A percentile compares a stretch with the other conserved stretches of the same genome.
phyloP scores from a whole-genome alignment of 2,888 invertebrate species.

The Ethmia dodecea region DNA sequence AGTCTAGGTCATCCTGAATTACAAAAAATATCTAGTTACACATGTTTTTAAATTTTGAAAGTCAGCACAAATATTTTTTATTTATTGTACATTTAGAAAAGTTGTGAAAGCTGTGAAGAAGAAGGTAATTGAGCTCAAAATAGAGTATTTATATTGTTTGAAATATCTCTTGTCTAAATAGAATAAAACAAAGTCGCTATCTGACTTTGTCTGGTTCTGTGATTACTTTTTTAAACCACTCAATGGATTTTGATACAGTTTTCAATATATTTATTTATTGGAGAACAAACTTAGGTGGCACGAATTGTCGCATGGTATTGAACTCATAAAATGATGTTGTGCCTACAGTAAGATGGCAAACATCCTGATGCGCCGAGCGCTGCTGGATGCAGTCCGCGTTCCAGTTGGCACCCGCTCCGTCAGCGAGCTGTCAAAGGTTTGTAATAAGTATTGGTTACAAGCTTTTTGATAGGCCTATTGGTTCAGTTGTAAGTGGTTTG shows the following conservation, averaged over 20 bases:
- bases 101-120: too few relatives aligned
- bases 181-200: not conserved
- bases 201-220: not conserved
- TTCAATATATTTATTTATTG: not conserved
- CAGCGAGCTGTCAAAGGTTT: constrained; percentile 63
- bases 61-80: too few relatives aligned
- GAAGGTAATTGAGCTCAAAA: too few relatives aligned
- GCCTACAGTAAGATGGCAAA: constrained; percentile 50
- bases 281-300: not conserved
- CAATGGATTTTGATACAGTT: not conserved
- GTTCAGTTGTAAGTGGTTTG: too few relatives aligned
- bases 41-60: too few relatives aligned
- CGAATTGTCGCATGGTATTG: not conserved
- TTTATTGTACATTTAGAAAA: too few relatives aligned
- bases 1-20: too few relatives aligned
- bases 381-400: constrained; percentile 65
- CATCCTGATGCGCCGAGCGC: constrained; percentile 56
- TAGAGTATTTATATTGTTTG: too few relatives aligned
- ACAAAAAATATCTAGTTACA: too few relatives aligned
- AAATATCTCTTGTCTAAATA: not conserved
- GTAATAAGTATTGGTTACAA: not conserved
- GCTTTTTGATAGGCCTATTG: not conserved
- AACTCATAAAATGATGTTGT: not conserved
- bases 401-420: constrained; percentile 74
- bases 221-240: not conserved